Evolutionary conservation across 2,113 vertebrate genomes (phyloP).

Genomic region (Phalacrocorax brasilianus): DNA sequence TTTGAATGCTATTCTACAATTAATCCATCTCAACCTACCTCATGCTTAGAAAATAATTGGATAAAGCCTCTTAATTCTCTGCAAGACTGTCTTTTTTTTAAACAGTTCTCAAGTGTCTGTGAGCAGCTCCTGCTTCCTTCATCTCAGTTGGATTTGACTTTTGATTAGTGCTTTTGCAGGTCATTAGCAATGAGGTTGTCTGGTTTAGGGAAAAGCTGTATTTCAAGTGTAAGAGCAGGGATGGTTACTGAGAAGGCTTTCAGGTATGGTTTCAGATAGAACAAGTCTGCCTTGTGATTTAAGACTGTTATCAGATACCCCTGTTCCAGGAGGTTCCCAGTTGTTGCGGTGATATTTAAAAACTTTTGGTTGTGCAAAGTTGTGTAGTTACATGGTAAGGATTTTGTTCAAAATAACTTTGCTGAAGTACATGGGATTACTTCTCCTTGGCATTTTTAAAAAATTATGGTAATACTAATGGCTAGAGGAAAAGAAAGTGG

Average conservation of each 20-base stretch:
- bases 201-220: background rate
- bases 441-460: background rate
- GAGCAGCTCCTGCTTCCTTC: background rate
- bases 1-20: background rate
- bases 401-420: background rate
- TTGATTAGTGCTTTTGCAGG: background rate
- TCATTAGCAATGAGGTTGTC: background rate
- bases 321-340: background rate
- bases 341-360: background rate
- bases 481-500: background rate
- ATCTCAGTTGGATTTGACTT: background rate
- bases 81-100: background rate
- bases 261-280: background rate
- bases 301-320: background rate
- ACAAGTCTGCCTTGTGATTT: background rate
- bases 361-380: accelerated
- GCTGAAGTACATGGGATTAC: background rate
- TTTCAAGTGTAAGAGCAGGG: background rate
- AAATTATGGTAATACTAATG: background rate
- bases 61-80: background rate
- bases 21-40: background rate
- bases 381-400: background rate
- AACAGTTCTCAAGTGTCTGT: background rate
- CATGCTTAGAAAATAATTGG: background rate
- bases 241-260: background rate